A percentile compares a stretch with the other conserved stretches of the same genome.
Conservation (phyloP, 2,888 invertebrate genomes). For the Halictus ligatus region DNA sequence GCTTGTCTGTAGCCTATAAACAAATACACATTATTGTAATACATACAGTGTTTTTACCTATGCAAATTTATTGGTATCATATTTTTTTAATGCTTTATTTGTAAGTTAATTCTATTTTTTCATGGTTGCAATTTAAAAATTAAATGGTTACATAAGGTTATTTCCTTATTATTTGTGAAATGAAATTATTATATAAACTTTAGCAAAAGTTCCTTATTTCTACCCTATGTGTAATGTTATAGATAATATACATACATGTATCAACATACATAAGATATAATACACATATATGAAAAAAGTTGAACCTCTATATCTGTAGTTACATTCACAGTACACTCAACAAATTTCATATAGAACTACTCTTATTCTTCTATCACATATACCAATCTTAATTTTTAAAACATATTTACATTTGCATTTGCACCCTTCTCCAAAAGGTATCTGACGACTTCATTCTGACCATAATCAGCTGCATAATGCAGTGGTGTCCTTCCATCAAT, state of each 20-base stretch:
- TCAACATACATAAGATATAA: background rate
- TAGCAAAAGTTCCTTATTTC: background rate
- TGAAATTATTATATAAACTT: background rate
- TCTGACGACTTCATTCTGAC: constrained; percentile 94
- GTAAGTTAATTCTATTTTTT: background rate
- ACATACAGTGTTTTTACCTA: background rate
- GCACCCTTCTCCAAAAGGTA: constrained; percentile 96
- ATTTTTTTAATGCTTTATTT: background rate
- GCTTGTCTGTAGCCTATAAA: constrained; percentile 94
- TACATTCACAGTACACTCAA: background rate
- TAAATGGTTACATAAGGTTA: background rate
- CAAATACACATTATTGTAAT: background rate
- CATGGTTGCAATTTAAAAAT: background rate
- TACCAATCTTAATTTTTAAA: background rate
- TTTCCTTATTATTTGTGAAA: background rate
- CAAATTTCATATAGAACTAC: background rate
- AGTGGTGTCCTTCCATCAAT: constrained; percentile 96
- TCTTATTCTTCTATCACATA: background rate
- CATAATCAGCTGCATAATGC: constrained; percentile 98
- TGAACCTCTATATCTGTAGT: background rate
- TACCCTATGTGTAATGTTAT: background rate
- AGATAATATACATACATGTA: background rate
- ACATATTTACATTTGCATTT: constrained; percentile 93
- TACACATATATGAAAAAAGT: background rate
- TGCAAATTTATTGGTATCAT: background rate